phyloP scores from a whole-genome alignment of 1,140 invertebrate species.

The Lordiphosa collinella region DNA sequence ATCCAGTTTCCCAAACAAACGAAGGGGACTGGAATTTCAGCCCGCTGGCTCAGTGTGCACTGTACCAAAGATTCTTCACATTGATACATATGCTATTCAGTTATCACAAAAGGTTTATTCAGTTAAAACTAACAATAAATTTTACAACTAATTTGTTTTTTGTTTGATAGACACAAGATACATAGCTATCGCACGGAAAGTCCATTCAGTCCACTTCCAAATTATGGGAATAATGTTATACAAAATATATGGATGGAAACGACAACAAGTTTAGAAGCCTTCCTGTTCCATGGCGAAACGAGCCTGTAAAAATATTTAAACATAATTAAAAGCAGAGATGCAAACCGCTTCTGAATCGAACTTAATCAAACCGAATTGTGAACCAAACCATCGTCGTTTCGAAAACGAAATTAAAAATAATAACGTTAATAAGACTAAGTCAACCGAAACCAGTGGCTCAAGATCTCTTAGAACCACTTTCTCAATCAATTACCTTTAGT shows the following conservation, averaged over 20 bases:
- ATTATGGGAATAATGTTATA: background rate
- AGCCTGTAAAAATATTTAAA: background rate
- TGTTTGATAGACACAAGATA: background rate
- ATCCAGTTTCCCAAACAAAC: no score
- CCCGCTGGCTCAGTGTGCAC: no score
- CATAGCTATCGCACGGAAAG: no score
- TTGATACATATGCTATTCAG: no score
- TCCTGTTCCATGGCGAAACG: background rate
- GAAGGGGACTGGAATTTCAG: no score
- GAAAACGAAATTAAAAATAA: no score
- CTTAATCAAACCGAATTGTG: no score
- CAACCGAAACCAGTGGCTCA: no score
- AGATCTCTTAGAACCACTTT: no score
- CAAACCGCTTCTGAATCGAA: background rate
- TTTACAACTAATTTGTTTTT: constrained; percentile 19
- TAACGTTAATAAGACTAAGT: no score
- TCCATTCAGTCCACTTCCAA: background rate
- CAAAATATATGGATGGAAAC: background rate
- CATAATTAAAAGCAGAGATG: background rate
- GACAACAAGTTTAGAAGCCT: background rate
- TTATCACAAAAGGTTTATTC: background rate
- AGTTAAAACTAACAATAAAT: constrained; percentile 3
- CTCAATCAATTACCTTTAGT: background rate
- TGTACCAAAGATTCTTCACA: no score
- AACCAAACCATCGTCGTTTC: no score